These are phyloP conservation scores for Thecocarcelia acutangulata DNA, from an alignment of 2,888 invertebrate species.

Conservation along the genomic window DNA sequence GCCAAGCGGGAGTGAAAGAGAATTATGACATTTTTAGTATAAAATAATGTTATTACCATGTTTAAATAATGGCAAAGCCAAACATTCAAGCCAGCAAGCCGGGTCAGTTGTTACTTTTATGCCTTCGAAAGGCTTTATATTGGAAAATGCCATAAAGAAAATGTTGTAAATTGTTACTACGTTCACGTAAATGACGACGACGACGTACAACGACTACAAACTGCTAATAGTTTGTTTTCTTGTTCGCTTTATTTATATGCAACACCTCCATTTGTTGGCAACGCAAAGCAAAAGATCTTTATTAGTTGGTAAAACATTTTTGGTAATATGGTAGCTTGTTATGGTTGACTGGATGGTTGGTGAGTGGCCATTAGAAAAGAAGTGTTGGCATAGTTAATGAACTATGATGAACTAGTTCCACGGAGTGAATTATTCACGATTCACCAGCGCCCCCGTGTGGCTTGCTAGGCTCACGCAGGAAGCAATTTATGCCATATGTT, in stretches of 20 bases:
- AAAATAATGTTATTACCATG: constrained; percentile 65
- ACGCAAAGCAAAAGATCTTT: constrained; percentile 22
- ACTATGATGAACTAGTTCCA: too few relatives aligned
- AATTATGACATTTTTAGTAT: constrained; percentile 65
- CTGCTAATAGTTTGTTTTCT: constrained; percentile 19
- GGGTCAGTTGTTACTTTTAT: not conserved
- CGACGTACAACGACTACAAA: constrained; percentile 10
- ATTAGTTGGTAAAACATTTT: constrained; percentile 33
- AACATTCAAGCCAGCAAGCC: not conserved
- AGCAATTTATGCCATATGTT: too few relatives aligned
- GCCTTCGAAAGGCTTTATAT: constrained; percentile 8
- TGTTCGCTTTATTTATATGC: constrained; percentile 44
- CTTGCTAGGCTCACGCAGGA: too few relatives aligned
- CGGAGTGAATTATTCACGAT: too few relatives aligned
- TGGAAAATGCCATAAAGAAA: constrained; percentile 21
- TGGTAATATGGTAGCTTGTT: constrained; percentile 26
- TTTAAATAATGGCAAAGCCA: constrained; percentile 60
- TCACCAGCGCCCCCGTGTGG: too few relatives aligned
- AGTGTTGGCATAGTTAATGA: too few relatives aligned
- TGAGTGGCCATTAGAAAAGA: too few relatives aligned
- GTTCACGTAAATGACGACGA: constrained; percentile 2
- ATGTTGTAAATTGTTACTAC: constrained; percentile 39
- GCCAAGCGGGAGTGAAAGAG: constrained; percentile 56
- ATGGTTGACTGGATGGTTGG: not conserved
- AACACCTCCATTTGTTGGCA: constrained; percentile 48